Percentiles rank a stretch among this genome's conserved stretches.
Conservation (phyloP, 2,888 invertebrate genomes). For the Cataglyphis rosenhaueri region DNA sequence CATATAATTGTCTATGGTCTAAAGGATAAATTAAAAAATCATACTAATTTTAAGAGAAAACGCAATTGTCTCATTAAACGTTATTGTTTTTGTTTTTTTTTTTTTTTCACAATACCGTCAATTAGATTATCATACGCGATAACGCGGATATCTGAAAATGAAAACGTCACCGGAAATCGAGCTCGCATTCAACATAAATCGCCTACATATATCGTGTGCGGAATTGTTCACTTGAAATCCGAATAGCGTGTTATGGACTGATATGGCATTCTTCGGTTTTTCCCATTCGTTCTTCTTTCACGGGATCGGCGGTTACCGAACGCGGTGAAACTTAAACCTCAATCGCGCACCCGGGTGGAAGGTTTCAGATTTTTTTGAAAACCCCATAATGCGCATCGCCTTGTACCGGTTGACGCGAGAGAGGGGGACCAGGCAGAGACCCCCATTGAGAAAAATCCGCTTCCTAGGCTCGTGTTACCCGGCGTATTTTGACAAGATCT, state of each 20-base stretch:
- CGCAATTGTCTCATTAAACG: neutral
- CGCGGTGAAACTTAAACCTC: constrained; percentile 82
- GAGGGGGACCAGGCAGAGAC: constrained; percentile 43
- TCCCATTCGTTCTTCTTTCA: constrained; percentile 54
- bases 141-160: neutral
- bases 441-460: constrained; percentile 83
- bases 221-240: constrained; percentile 77
- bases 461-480: constrained; percentile 85
- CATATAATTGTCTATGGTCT: neutral
- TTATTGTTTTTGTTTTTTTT: neutral
- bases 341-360: constrained; percentile 75
- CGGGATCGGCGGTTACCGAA: constrained; percentile 37
- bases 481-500: constrained; percentile 85
- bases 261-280: constrained; percentile 65
- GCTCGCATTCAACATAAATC: constrained; percentile 18
- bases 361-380: constrained; percentile 81
- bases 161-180: constrained; percentile 31
- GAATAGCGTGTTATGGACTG: constrained; percentile 57
- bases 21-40: neutral
- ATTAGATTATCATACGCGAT: neutral
- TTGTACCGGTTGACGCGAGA: constrained; percentile 45
- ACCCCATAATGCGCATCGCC: constrained; percentile 74
- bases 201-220: neutral
- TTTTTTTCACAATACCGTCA: neutral
- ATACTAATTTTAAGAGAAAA: neutral